Evolutionary conservation across 2,888 invertebrate genomes (phyloP).

Genomic region (Drosophila fulvimacula): DNA sequence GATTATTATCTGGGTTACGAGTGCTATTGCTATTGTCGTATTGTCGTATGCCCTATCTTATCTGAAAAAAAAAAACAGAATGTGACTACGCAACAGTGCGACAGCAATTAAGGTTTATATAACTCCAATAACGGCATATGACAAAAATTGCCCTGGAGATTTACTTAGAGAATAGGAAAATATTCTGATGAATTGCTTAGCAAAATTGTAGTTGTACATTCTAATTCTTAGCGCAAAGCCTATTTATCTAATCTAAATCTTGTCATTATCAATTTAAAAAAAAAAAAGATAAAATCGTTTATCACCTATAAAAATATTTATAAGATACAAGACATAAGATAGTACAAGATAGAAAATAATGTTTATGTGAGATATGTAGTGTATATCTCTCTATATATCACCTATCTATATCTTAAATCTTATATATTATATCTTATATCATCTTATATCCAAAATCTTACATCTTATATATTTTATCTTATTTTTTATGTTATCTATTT

Average conservation of each 20-base stretch:
- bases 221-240: too few relatives aligned
- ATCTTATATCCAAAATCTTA: not conserved
- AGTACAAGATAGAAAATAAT: too few relatives aligned
- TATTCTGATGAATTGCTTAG: not conserved
- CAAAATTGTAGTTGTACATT: not conserved
- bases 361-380: too few relatives aligned
- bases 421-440: not conserved
- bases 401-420: too few relatives aligned
- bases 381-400: too few relatives aligned
- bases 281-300: not conserved
- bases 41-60: conserved; percentile 51
- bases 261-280: not conserved
- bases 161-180: not conserved
- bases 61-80: conserved; percentile 17
- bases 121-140: conserved; percentile 38
- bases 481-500: too few relatives aligned
- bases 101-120: conserved; percentile 45
- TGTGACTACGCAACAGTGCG: conserved; percentile 30
- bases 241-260: not conserved
- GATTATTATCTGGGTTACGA: conserved; percentile 54
- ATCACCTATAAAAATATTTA: not conserved
- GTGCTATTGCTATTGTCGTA: conserved; percentile 23
- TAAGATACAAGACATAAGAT: too few relatives aligned
- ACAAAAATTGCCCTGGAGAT: conserved; percentile 15
- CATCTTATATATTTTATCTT: not conserved